Evolutionary conservation across 2,888 invertebrate genomes (phyloP).

Genomic region (Endomychus coccineus): DNA sequence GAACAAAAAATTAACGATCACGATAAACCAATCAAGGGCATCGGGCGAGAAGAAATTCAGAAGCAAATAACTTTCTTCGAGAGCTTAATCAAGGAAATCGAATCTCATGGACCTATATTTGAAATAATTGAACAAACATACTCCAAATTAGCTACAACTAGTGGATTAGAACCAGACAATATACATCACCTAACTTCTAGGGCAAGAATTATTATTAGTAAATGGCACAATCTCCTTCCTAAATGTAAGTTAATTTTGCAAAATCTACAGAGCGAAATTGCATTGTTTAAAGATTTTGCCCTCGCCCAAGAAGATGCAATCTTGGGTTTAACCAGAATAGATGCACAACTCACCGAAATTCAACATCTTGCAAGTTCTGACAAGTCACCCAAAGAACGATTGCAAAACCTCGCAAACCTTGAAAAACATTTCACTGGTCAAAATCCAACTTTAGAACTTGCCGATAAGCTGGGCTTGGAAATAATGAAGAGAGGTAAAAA

Average conservation of each 20-base stretch:
- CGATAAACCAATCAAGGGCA: slow-evolving; percentile 52
- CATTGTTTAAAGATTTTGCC: slow-evolving; percentile 60
- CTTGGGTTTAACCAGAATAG: slow-evolving; percentile 61
- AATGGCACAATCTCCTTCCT: slow-evolving; percentile 59
- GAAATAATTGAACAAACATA: slow-evolving; percentile 62
- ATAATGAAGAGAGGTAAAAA: slow-evolving; percentile 52
- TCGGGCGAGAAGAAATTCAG: slow-evolving; percentile 52
- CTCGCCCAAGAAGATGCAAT: slow-evolving; percentile 65
- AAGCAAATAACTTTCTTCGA: slow-evolving; percentile 53
- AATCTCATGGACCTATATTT: slow-evolving; percentile 50
- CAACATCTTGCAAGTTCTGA: slow-evolving; percentile 52
- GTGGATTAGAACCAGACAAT: slow-evolving; percentile 62
- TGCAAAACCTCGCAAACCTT: slow-evolving; percentile 47
- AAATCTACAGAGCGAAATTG: slow-evolving; percentile 51
- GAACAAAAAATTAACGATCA: slow-evolving; percentile 55
- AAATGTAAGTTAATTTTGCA: slow-evolving; percentile 53
- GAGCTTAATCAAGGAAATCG: slow-evolving; percentile 48
- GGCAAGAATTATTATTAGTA: slow-evolving; percentile 52
- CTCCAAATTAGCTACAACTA: slow-evolving; percentile 57
- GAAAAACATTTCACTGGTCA: slow-evolving; percentile 52
- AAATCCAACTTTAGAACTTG: slow-evolving; percentile 47
- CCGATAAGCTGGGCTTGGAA: slow-evolving; percentile 54
- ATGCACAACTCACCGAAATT: slow-evolving; percentile 63
- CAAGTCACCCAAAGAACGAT: slow-evolving; percentile 41
- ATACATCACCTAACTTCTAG: slow-evolving; percentile 56